A percentile compares a stretch with the other conserved stretches of the same genome.
Evolutionary conservation across 2,888 invertebrate genomes (phyloP).

Genomic region (Drosophila borborema): DNA sequence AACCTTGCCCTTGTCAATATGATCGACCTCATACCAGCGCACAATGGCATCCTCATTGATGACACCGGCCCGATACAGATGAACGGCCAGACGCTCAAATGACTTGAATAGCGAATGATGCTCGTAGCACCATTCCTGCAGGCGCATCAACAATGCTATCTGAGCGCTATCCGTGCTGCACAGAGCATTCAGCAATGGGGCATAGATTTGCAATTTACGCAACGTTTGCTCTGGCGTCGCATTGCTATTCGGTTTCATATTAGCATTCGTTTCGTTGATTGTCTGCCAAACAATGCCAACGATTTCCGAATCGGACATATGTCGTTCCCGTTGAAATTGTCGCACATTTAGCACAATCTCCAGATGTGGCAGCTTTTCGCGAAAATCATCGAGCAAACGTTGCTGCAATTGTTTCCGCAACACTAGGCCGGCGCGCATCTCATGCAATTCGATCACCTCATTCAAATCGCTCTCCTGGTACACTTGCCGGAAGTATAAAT

Average conservation of each 20-base stretch:
- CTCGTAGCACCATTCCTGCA: constrained; percentile 45
- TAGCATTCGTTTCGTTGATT: constrained; percentile 9
- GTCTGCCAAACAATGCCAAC: constrained; percentile 46
- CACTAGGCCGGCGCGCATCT: constrained; percentile 19
- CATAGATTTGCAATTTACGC: constrained; percentile 22
- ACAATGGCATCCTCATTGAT: constrained; percentile 42
- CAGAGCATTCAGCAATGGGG: constrained; percentile 31
- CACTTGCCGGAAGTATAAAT: constrained; percentile 32
- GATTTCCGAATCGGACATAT: constrained; percentile 43
- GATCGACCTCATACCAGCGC: constrained; percentile 43
- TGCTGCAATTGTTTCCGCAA: constrained; percentile 8
- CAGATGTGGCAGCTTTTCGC: constrained; percentile 26
- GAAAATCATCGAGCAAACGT: constrained; percentile 33
- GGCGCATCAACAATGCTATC: constrained; percentile 25
- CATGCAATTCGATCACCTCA: constrained; percentile 37
- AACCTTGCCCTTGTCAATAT: constrained; percentile 43
- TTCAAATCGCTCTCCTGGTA: constrained; percentile 31
- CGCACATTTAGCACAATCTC: constrained; percentile 36
- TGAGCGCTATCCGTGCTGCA: constrained; percentile 30
- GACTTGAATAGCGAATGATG: constrained; percentile 33
- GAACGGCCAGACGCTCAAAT: constrained; percentile 32
- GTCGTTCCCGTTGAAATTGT: constrained; percentile 38
- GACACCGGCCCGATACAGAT: constrained; percentile 31
- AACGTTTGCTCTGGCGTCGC: constrained; percentile 19
- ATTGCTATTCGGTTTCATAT: not conserved